phyloP scores from a whole-genome alignment of 2,797 vertebrate genomes.

The Galaxias olidus region DNA sequence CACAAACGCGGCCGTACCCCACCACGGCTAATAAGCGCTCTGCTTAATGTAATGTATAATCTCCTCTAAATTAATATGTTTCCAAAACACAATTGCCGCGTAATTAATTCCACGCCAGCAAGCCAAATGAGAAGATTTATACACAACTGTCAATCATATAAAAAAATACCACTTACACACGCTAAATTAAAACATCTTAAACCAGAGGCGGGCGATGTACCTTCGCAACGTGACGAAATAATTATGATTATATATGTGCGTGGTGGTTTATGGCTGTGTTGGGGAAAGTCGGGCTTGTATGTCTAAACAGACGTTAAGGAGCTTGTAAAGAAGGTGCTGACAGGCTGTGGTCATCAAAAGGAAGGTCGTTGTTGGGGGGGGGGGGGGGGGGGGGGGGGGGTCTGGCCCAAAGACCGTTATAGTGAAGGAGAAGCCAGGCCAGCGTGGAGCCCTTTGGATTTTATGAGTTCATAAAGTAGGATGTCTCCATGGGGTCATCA shows the following conservation, averaged over 20 bases:
- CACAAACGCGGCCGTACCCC: slow-evolving; percentile 68
- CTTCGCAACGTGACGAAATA: slow-evolving; percentile 36
- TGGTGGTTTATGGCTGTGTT: slow-evolving; percentile 40
- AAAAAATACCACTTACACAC: no score
- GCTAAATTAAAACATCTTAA: not conserved
- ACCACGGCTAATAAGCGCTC: slow-evolving; percentile 66
- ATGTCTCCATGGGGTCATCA: slow-evolving; percentile 65
- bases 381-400: slow-evolving; percentile 50
- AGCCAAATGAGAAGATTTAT: slow-evolving; percentile 74
- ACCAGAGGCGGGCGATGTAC: slow-evolving; percentile 53
- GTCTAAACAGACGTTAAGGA: slow-evolving; percentile 72
- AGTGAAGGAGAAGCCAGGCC: slow-evolving; percentile 48
- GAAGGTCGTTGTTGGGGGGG: slow-evolving; percentile 72
- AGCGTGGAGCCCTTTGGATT: slow-evolving; percentile 49
- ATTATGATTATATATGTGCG: slow-evolving; percentile 62
- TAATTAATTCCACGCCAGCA: slow-evolving; percentile 74
- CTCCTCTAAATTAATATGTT: slow-evolving; percentile 78
- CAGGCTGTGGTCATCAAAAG: slow-evolving; percentile 65
- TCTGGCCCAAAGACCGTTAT: slow-evolving; percentile 3
- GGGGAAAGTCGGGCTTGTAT: slow-evolving; percentile 55
- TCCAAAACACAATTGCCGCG: slow-evolving; percentile 70
- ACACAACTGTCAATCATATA: slow-evolving; percentile 69
- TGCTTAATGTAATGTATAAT: slow-evolving; percentile 76
- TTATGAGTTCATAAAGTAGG: slow-evolving; percentile 75
- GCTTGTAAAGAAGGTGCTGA: slow-evolving; percentile 59